Conservation (phyloP, 2,888 invertebrate species). For the Chorisops tibialis region DNA sequence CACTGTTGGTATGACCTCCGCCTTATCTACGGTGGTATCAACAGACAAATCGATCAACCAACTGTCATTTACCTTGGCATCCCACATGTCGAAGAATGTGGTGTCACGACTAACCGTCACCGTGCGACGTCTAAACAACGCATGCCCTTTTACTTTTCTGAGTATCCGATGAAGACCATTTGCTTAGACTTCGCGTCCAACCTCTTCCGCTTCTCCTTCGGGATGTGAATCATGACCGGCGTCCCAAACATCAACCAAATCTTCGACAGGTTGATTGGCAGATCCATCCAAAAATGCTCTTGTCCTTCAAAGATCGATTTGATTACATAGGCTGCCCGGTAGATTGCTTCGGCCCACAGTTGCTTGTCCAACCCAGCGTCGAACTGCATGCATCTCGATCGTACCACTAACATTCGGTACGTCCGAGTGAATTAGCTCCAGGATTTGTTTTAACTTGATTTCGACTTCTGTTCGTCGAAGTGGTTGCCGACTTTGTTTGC, state of each 20-base stretch:
- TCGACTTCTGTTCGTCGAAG: too few relatives aligned
- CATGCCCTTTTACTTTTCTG: not conserved
- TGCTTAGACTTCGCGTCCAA: too few relatives aligned
- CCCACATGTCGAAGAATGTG: not conserved
- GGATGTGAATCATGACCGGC: too few relatives aligned
- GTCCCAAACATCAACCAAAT: not conserved
- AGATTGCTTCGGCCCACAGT: too few relatives aligned
- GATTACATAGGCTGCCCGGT: too few relatives aligned
- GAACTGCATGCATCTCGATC: too few relatives aligned
- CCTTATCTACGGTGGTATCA: not conserved
- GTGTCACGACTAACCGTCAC: not conserved
- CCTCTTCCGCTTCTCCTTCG: too few relatives aligned
- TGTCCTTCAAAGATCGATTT: not conserved
- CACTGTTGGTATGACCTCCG: not conserved
- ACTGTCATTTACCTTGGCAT: not conserved
- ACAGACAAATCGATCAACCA: not conserved
- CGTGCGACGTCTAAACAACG: conserved; percentile 4
- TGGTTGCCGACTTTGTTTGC: too few relatives aligned
- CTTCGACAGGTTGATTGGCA: too few relatives aligned
- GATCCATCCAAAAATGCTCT: not conserved
- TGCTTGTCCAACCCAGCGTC: not conserved
- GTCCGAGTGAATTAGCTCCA: not conserved
- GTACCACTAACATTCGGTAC: not conserved
- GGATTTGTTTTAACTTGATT: not conserved
- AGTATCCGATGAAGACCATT: conserved; percentile 1